phyloP scores from a whole-genome alignment of 2,797 vertebrate species.

The Bothrops alternatus region DNA sequence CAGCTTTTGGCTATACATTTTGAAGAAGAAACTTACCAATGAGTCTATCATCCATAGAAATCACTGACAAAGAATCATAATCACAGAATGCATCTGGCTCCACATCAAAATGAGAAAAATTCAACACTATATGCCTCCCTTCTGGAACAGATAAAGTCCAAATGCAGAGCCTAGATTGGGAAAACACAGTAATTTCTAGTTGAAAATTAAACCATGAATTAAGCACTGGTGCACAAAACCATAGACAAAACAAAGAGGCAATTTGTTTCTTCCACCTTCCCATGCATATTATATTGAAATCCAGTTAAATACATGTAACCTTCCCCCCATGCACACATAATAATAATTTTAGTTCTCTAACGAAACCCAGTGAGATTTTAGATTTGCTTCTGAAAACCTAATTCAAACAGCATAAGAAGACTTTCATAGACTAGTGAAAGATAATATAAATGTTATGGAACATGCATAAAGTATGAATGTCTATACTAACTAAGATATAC shows the following conservation, averaged over 20 bases:
- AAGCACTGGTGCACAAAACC: background rate
- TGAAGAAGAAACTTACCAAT: slow-evolving; percentile 72
- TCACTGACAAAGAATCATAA: slow-evolving; percentile 67
- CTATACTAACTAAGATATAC: background rate
- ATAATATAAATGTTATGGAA: background rate
- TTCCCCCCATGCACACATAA: background rate
- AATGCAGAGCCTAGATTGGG: slow-evolving; percentile 71
- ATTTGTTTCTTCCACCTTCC: background rate
- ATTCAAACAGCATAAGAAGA: background rate
- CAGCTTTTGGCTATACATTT: background rate
- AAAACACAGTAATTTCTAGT: slow-evolving; percentile 19
- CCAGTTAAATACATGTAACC: background rate
- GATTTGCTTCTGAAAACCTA: background rate
- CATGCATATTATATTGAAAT: background rate
- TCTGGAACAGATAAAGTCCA: slow-evolving; percentile 75
- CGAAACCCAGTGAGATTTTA: background rate
- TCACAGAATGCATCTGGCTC: slow-evolving; percentile 73
- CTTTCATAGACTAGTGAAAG: background rate
- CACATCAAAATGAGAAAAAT: slow-evolving; percentile 74
- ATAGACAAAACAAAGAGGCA: background rate
- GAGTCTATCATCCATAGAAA: slow-evolving; percentile 60
- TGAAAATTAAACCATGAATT: background rate
- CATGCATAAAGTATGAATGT: background rate
- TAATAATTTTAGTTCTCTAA: background rate
- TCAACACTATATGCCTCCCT: slow-evolving; percentile 68